Evolutionary conservation across 2,113 vertebrate genomes (phyloP), one percentile per base, ranked within the genome.

Genomic region (Mormyrus lacerda): DNA sequence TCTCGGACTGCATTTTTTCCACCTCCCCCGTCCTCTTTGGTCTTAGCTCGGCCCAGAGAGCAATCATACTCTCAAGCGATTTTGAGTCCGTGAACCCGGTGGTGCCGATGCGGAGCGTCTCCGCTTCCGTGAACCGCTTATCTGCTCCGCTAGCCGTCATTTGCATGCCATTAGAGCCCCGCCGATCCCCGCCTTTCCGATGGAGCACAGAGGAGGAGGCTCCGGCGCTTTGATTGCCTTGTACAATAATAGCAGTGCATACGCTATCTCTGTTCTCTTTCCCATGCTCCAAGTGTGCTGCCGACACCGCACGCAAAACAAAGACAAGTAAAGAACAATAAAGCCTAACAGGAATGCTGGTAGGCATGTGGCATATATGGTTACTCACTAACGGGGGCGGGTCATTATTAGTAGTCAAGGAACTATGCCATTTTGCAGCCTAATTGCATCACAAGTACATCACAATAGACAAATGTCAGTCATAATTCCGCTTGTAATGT

Each of bases 91-190:
- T 76, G 87, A 87, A 51, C 87, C 73, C 19, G 76, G 61, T 69
- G 73, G 84, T 76, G 82, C 61, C 82, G 89, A 51, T 53, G 24
- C 87, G 9, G 35, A 8, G 58, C 17, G 44, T 88, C 42, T 87
- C 85, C 31, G 35, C 90, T 92, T 88, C 88, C 89, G 89, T 85
- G 11, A 87, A 90, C 87, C 79, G 88, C 89, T 92, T 91, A 92
- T 92, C 92, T 91, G 91, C 90, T 90, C 84, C 76, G 90, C 85
- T 89, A 47, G 73, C 90, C 89, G 84, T 90, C 24, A 92, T 93
- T 91, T 92, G 90, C 91, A 93, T 93, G 85, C 89, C 90, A 91
- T 91, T 89, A 89, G 84, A 91, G 89, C 47, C 50, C 47, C 31
- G 24, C 15, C 8, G 47, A 50, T 35, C 45, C 19, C 39, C 51